A percentile compares a stretch with the other conserved stretches of the same genome.
phyloP scores from a whole-genome alignment of 1,140 invertebrate genomes.

The Drosophila murphyi region DNA sequence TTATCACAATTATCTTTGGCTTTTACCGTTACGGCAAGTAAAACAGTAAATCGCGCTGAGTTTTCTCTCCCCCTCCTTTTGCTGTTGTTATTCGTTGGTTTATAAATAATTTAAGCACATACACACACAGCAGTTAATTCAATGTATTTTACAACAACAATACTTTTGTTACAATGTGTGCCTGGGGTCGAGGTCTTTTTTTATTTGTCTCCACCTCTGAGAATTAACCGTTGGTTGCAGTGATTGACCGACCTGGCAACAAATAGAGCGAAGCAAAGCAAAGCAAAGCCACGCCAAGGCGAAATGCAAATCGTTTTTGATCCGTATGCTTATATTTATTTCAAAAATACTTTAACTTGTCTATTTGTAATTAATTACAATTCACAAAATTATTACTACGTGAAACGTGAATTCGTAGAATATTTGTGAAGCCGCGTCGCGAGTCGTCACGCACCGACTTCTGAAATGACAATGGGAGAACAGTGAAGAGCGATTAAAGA shows the following conservation, averaged over 20 bases:
- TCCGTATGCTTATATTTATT: neutral
- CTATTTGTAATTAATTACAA: constrained; percentile 35
- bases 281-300: constrained; percentile 14
- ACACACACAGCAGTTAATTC: constrained; percentile 7
- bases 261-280: constrained; percentile 24
- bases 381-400: constrained; percentile 38
- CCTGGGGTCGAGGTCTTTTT: constrained; percentile 65
- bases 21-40: constrained; percentile 51
- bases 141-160: constrained; percentile 43
- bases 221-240: constrained; percentile 61
- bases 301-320: neutral
- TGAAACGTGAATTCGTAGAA: constrained; percentile 9
- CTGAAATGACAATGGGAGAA: constrained; percentile 25
- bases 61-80: neutral
- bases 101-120: constrained; percentile 27
- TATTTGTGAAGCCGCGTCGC: neutral
- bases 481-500: constrained; percentile 10
- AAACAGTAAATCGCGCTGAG: constrained; percentile 10
- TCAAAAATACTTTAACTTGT: constrained; percentile 11
- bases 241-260: constrained; percentile 28
- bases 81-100: constrained; percentile 20
- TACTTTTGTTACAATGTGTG: constrained; percentile 38
- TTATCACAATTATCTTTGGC: constrained; percentile 28
- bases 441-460: constrained; percentile 23
- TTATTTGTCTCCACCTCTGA: constrained; percentile 23